Base-by-base conservation (phyloP, 2,888 invertebrate species). In the Microplitis manilae region DNA sequence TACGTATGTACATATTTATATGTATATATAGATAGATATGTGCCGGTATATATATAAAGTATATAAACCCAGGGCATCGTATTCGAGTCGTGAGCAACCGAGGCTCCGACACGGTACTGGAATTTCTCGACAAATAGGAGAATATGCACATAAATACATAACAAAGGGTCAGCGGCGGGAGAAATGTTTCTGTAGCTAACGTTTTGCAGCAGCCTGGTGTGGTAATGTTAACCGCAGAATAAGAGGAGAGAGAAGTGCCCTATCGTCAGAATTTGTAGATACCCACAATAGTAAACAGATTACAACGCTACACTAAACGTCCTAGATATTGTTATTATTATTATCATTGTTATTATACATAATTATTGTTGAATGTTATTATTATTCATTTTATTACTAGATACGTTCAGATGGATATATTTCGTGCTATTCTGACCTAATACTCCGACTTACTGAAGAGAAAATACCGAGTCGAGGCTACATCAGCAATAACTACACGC, bases 101-200 rank as follows among this genome's bases (percentile, higher is more conserved):
- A 86, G 76, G 81, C 81, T 73, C 69, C 84, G 82, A 86, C 86
- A 86, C 81, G 83, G 70, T 79, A 76, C 81, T 82, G 86, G 86
- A 86, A 86, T 86, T 86, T 85, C 86, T 85, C 85, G 85, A 86
- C 86, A 86, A 86, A 86, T 86, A 85, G 85, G 84, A 83, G 85
- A 86, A 86, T 86, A 85, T 86, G 86, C 85, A 83, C 86, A 86
- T 86, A 86, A 86, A 86, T 85, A 86, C 85, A 84, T 85, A 83
- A 84, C 85, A 85, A 83, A 85, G 80, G 76, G 78, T 72, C 80
- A 81, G 81, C 80, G 81, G 75, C 79, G 82, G 81, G 59, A 65
- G 67, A 67, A 73, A 30, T 65, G 65, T 73, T 67, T 65, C 73
- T 67, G 67, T 67, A 73, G 67, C 73, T 67, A 67, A 50, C 59